Percentiles rank a stretch among this genome's conserved stretches.
phyloP scores from a whole-genome alignment of 2,113 vertebrate genomes.

The Chionodraco myersi region DNA sequence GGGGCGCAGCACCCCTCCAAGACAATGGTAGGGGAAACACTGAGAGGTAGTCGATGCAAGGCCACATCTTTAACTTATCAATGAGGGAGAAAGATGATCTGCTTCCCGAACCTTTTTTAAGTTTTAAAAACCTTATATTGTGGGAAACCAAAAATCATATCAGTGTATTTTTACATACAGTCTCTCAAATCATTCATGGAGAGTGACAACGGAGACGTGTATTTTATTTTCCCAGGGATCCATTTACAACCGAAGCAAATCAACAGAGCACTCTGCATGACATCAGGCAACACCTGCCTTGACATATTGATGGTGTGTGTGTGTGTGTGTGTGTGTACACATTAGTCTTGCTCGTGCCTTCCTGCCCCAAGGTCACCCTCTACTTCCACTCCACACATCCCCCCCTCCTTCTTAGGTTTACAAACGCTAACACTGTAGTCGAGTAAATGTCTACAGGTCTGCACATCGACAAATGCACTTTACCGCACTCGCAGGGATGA shows the following conservation, averaged over 20 bases:
- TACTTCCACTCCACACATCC: slow-evolving; percentile 10
- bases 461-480: slow-evolving; percentile 45
- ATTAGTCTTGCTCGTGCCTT: slow-evolving; percentile 41
- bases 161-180: too few species aligned
- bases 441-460: slow-evolving; percentile 19
- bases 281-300: slow-evolving; percentile 27
- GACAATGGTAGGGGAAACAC: too few species aligned
- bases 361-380: slow-evolving; percentile 59
- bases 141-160: too few species aligned
- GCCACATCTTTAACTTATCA: too few species aligned
- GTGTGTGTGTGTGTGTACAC: slow-evolving; percentile 38
- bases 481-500: slow-evolving; percentile 21
- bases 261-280: slow-evolving; percentile 25
- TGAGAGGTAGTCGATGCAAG: too few species aligned
- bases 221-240: background rate
- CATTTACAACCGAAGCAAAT: slow-evolving; percentile 39
- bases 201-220: too few species aligned
- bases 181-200: too few species aligned
- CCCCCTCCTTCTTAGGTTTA: background rate
- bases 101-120: too few species aligned
- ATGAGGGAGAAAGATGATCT: too few species aligned
- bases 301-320: slow-evolving; percentile 44
- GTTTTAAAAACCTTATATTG: too few species aligned
- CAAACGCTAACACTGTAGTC: slow-evolving; percentile 11
- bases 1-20: too few species aligned